phyloP scores from a whole-genome alignment of 2,888 invertebrate species.

The Lasioglossum malachurum region DNA sequence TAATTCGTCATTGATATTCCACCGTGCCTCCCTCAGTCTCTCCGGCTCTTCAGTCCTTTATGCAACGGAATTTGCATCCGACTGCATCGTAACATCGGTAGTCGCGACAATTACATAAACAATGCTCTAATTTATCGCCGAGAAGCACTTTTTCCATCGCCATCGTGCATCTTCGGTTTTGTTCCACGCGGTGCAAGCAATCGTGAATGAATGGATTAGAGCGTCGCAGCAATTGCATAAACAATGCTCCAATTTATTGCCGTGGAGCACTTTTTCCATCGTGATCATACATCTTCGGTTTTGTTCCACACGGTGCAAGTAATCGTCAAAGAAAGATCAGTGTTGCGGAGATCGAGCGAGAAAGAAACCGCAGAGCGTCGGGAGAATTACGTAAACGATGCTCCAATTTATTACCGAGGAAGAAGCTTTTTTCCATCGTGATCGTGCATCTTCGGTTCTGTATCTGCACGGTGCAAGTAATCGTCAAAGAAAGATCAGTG shows the following conservation, averaged over 20 bases:
- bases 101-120: not conserved
- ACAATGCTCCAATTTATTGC: not conserved
- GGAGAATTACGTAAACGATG: not conserved
- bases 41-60: not conserved
- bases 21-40: not conserved
- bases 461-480: no score
- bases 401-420: not conserved
- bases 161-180: not conserved
- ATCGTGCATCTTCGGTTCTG: not conserved
- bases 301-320: not conserved
- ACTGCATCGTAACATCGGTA: not conserved
- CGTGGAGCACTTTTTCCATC: not conserved
- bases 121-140: not conserved
- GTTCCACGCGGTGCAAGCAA: not conserved
- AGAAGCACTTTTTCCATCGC: not conserved
- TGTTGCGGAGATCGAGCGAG: not conserved
- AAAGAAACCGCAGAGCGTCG: not conserved
- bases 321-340: not conserved
- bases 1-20: not conserved
- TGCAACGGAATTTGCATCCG: not conserved
- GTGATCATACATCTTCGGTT: not conserved
- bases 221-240: not conserved
- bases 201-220: not conserved
- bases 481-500: no score
- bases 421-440: not conserved